A percentile compares a stretch with the other conserved stretches of the same genome.
phyloP scores from a whole-genome alignment of 2,888 invertebrate genomes.

The Protula sp. region DNA sequence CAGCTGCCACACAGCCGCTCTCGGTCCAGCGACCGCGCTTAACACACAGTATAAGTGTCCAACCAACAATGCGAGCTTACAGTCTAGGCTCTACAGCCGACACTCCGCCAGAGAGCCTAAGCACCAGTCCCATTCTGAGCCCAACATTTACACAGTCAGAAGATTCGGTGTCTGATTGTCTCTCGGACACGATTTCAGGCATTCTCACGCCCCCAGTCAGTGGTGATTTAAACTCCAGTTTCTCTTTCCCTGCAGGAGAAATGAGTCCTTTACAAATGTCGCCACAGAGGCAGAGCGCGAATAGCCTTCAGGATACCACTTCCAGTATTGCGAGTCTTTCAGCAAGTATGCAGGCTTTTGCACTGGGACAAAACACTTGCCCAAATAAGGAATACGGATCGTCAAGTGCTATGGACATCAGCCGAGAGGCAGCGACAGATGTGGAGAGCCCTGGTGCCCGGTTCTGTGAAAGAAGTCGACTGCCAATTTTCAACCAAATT shows the following conservation, averaged over 20 bases:
- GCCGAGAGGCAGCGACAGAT: no score
- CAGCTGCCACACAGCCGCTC: neutral
- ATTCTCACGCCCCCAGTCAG: neutral
- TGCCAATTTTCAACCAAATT: no score
- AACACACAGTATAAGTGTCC: neutral
- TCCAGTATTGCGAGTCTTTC: no score
- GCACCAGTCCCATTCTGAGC: slow-evolving; percentile 61
- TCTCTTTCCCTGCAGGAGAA: neutral
- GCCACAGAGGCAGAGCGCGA: neutral
- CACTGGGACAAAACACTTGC: no score
- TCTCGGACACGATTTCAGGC: neutral
- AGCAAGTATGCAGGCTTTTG: no score
- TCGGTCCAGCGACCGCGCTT: neutral
- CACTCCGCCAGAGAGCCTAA: slow-evolving; percentile 62
- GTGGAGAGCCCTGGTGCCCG: no score
- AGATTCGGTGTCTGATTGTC: neutral
- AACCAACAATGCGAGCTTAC: neutral
- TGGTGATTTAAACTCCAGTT: neutral
- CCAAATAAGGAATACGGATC: no score
- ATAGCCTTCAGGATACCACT: no score
- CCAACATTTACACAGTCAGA: slow-evolving; percentile 51
- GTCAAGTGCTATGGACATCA: no score
- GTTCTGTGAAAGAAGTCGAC: no score
- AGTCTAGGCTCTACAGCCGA: slow-evolving; percentile 59
- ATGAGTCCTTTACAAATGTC: neutral